phyloP scores from a whole-genome alignment of 2,113 vertebrate species.

The Rhinoderma darwinii region DNA sequence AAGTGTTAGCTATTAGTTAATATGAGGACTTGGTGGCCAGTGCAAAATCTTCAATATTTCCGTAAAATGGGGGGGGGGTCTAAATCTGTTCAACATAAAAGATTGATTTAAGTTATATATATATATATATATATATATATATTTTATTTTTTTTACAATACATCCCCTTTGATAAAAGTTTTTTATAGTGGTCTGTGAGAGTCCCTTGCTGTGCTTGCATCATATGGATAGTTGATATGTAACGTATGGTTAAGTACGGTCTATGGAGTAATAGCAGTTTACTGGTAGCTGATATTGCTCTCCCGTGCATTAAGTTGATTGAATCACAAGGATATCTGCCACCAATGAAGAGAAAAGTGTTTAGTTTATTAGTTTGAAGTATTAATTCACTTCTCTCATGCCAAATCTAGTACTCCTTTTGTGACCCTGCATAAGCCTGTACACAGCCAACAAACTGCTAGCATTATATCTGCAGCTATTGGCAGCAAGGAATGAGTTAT shows the following conservation, averaged over 20 bases:
- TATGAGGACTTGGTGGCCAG: too few species aligned
- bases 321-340: conserved; percentile 18
- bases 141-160: neutral
- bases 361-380: conserved; percentile 45
- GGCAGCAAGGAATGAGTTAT: conserved; percentile 50
- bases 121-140: too few species aligned
- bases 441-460: conserved; percentile 46
- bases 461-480: conserved; percentile 48
- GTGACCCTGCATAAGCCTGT: conserved; percentile 29
- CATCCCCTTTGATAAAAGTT: neutral
- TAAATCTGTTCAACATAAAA: too few species aligned
- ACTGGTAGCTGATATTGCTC: neutral
- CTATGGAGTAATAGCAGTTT: neutral
- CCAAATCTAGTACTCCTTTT: conserved; percentile 33
- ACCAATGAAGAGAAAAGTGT: conserved; percentile 12
- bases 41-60: too few species aligned
- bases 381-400: conserved; percentile 48
- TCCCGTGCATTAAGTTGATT: neutral
- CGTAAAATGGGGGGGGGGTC: too few species aligned
- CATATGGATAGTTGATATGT: neutral
- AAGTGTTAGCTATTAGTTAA: too few species aligned
- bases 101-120: too few species aligned
- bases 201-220: neutral
- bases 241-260: too few species aligned
- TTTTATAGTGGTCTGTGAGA: neutral